These are phyloP conservation scores for Pluvialis apricaria DNA, from an alignment of 2,113 vertebrate genomes.

Conservation along the genomic window DNA sequence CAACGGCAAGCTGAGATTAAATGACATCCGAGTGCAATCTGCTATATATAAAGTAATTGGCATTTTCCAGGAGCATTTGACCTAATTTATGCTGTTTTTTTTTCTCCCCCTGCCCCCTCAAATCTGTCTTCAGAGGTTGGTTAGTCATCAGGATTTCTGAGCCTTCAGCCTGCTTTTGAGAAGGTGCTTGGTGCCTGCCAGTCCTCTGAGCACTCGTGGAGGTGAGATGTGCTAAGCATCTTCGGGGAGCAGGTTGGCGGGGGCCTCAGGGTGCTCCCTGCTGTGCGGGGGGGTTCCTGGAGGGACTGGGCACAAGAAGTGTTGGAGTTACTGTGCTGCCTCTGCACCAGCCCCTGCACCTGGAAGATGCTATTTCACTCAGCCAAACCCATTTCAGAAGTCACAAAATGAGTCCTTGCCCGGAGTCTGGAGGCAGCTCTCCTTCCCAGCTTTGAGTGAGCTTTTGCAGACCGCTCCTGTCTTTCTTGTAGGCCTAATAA, in stretches of 20 bases:
- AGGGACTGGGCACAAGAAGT: not conserved
- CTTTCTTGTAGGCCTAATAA: accelerated
- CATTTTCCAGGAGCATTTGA: constrained; percentile 15
- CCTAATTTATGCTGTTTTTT: not conserved
- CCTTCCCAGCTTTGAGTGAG: not conserved
- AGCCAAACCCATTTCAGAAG: accelerated
- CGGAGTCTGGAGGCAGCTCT: not conserved
- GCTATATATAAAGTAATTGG: constrained; percentile 34
- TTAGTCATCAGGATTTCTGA: not conserved
- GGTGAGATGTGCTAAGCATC: too few species aligned
- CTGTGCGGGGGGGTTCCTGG: accelerated
- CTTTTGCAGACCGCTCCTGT: not conserved
- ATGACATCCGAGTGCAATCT: not conserved
- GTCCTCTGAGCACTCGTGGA: accelerated
- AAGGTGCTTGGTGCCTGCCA: not conserved
- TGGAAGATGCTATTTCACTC: not conserved
- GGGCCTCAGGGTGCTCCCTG: not conserved
- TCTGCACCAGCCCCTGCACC: not conserved
- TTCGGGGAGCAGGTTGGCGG: not conserved
- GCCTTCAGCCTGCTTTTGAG: not conserved
- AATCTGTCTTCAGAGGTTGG: not conserved
- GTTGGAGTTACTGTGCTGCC: too few species aligned
- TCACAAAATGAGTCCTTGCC: not conserved
- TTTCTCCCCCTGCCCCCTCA: not conserved
- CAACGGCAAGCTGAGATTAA: constrained; percentile 24